These are phyloP conservation scores for Actenoides hombroni DNA, from an alignment of 2,113 vertebrate species.

Conservation along the genomic window DNA sequence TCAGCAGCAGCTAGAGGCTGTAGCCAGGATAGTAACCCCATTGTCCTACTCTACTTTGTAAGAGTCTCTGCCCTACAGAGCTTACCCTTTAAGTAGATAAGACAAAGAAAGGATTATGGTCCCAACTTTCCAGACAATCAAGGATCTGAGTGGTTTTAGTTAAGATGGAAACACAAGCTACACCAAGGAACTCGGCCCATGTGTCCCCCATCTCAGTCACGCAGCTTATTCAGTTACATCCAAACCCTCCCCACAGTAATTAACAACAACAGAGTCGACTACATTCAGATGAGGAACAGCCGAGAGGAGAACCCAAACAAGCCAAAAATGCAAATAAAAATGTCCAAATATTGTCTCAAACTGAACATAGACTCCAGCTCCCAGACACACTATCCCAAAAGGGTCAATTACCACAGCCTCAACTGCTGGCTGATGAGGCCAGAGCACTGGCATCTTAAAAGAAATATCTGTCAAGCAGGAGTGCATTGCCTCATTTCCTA, in stretches of 20 bases:
- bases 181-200: background rate
- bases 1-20: background rate
- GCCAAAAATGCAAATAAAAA: constrained; percentile 9
- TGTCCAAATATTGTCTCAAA: background rate
- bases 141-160: background rate
- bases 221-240: background rate
- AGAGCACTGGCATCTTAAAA: background rate
- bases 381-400: background rate
- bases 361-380: background rate
- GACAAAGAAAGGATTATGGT: background rate
- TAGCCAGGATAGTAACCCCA: background rate
- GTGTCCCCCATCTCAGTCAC: background rate
- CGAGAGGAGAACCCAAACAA: background rate
- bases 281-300: background rate
- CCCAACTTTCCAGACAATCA: background rate
- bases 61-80: background rate
- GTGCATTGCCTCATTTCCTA: background rate
- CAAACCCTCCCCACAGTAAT: background rate
- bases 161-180: background rate
- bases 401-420: background rate
- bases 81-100: background rate
- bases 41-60: background rate
- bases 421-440: background rate
- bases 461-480: background rate
- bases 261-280: background rate